Evolutionary conservation across 2,113 vertebrate genomes (phyloP).

Genomic region (Notarius lentiginosus): DNA sequence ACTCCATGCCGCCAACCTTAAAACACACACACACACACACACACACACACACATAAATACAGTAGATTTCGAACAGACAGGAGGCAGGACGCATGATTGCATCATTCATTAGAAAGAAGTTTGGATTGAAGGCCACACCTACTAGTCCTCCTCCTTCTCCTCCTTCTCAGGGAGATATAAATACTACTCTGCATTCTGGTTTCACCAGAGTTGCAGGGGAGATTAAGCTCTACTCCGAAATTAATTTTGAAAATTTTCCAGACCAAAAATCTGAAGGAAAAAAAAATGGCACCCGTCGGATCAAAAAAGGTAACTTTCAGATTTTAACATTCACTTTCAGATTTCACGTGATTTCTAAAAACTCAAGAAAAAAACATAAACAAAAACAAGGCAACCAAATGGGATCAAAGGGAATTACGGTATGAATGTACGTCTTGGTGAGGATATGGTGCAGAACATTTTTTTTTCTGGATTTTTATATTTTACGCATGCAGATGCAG

Average conservation of each 20-base stretch:
- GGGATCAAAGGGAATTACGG: no score
- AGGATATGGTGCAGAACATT: neutral
- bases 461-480: neutral
- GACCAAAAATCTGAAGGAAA: slow-evolving; percentile 8
- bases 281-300: slow-evolving; percentile 70
- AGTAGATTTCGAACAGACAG: neutral
- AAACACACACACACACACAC: no score
- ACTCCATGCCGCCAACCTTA: no score
- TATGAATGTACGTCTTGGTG: neutral
- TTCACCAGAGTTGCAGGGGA: neutral
- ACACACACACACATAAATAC: neutral
- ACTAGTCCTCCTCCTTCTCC: neutral
- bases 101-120: neutral
- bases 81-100: neutral
- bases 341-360: no score
- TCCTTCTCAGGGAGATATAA: slow-evolving; percentile 17
- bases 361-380: neutral
- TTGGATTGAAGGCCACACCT: neutral
- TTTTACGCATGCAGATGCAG: neutral
- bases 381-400: neutral
- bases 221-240: neutral
- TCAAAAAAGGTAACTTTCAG: slow-evolving; percentile 63
- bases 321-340: no score
- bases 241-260: no score
- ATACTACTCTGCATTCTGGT: neutral